A percentile compares a stretch with the other conserved stretches of the same genome.
phyloP scores from a whole-genome alignment of 2,797 vertebrate genomes.

The Tamandua tetradactyla region DNA sequence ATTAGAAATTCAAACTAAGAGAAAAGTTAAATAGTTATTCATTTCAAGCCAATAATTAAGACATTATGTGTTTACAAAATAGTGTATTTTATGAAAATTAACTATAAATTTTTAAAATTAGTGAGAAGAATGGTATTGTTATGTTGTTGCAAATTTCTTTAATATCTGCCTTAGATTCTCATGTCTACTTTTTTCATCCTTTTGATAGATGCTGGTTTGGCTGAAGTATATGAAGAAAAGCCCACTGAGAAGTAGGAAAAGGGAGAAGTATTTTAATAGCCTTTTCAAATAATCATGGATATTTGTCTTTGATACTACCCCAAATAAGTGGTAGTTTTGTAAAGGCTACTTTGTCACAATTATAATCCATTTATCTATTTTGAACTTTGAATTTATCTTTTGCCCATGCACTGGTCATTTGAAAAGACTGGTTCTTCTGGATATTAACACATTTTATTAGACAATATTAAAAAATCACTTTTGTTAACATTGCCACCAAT shows the following conservation, averaged over 20 bases:
- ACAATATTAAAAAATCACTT: not conserved
- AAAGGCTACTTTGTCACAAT: not conserved
- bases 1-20: not conserved
- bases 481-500: not conserved
- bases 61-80: not conserved
- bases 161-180: not conserved
- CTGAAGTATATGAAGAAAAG: constrained; percentile 4
- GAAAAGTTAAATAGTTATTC: not conserved
- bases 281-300: not conserved
- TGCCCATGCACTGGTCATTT: not conserved
- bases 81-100: constrained; percentile 3
- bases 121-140: not conserved
- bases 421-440: constrained; percentile 24
- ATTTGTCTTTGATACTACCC: not conserved
- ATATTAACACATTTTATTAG: not conserved
- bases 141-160: not conserved
- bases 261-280: not conserved
- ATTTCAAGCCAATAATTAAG: not conserved
- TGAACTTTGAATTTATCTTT: not conserved
- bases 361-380: not conserved
- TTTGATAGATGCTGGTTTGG: not conserved
- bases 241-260: not conserved
- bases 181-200: not conserved
- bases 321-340: not conserved
- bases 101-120: not conserved